Base-by-base conservation (phyloP, 2,797 vertebrate species). In the Apodemus agrarius region DNA sequence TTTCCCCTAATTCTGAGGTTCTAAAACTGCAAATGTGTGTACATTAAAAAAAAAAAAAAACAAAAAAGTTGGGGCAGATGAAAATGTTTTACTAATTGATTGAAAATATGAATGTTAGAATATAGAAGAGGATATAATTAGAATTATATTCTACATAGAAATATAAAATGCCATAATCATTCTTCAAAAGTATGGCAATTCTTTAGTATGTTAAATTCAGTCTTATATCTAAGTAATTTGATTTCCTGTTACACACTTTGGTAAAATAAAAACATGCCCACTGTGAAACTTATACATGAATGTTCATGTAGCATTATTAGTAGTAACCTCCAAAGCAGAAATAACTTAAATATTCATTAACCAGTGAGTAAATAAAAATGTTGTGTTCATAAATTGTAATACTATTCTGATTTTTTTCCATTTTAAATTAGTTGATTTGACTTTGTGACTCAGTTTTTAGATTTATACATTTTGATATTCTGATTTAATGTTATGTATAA, bases 101-200 rank as follows among this genome's bases (percentile, higher is more conserved):
- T 89, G 89, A 78, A 88, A 93, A 63, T 65, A 54, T 6, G 26
- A 61, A 67, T 34, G 19, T 90, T 78, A 84, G 24, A 63, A 16
- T 80, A 8, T 4, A 59, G 5, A 19, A 61, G 16, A 95, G 16
- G 91, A 92, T 52, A 52, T 52, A 52, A 52, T 19, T 29, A 89
- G 65, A 88, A 92, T 85, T 85, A 76, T 61, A 87, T 46, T 83
- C 87, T 87, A 83, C 7, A 29, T 26, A 81, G 31, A 46, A 97
- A n/a, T n/a, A 12, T 87, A 65, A 81, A 92, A 69, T 91, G 31
- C 2, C 67, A 0, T 12, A 94, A 59, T 16, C 46, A 46, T 31
- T 84, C 24, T 76, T 10, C 6, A 80, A 86, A 76, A 87, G 9
- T 94, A 88, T 78, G 1, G 2, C 19, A 76, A 26, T 61, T 92